phyloP scores from a whole-genome alignment of 1,140 invertebrate species.

The Drosophila pectinifera region DNA sequence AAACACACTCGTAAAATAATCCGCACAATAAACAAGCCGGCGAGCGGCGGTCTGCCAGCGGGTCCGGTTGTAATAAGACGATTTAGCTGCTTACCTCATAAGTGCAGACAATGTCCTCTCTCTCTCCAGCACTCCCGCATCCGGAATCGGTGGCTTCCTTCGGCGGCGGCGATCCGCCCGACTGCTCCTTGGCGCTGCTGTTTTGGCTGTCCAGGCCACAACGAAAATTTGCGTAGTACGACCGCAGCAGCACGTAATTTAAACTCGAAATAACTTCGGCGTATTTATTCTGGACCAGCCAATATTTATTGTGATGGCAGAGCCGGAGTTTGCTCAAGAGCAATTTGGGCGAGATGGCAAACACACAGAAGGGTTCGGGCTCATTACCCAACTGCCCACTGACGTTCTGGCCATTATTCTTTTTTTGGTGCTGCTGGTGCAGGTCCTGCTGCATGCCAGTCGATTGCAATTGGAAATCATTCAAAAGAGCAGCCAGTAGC shows the following conservation, averaged over 20 bases:
- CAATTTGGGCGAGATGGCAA: conserved; percentile 84
- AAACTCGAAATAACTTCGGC: conserved; percentile 85
- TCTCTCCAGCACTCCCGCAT: conserved; percentile 12
- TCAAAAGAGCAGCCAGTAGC: conserved; percentile 84
- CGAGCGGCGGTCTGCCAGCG: conserved; percentile 34
- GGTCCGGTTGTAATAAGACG: conserved; percentile 66
- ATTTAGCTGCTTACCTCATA: conserved; percentile 84
- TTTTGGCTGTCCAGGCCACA: conserved; percentile 55
- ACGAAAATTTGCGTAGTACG: conserved; percentile 71
- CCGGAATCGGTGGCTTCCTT: conserved; percentile 36
- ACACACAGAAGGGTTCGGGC: conserved; percentile 61
- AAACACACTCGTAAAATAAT: conserved; percentile 68
- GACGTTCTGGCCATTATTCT: conserved; percentile 26
- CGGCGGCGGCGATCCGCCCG: conserved; percentile 1
- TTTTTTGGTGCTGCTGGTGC: conserved; percentile 17
- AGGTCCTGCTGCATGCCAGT: conserved; percentile 59
- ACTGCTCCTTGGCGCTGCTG: conserved; percentile 22
- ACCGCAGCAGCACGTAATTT: conserved; percentile 78
- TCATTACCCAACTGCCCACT: conserved; percentile 58
- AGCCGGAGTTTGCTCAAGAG: conserved; percentile 83
- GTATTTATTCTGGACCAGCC: conserved; percentile 85
- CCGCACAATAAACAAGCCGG: conserved; percentile 76
- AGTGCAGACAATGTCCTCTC: conserved; percentile 75
- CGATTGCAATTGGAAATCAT: conserved; percentile 85
- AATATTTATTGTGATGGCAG: conserved; percentile 85